Conservation (phyloP, 1,140 invertebrate species). For the Stegodyphus dumicola region DNA sequence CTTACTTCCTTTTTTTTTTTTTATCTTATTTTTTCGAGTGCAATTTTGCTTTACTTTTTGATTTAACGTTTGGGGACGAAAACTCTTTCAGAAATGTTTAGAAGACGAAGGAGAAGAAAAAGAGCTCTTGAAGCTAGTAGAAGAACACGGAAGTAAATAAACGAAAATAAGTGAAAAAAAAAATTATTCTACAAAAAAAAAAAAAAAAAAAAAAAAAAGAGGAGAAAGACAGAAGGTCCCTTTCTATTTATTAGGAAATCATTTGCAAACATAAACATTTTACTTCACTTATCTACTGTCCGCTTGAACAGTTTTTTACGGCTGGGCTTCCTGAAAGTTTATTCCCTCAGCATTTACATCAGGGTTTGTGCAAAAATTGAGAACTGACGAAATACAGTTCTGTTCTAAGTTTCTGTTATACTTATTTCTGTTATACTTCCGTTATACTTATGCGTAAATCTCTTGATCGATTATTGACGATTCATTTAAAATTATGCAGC, state of each 20-base stretch:
- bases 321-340: slow-evolving; percentile 50
- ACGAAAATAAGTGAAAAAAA: not conserved
- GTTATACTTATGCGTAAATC: too few species aligned
- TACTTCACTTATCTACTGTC: slow-evolving; percentile 45
- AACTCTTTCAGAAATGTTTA: not conserved
- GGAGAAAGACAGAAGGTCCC: slow-evolving; percentile 42
- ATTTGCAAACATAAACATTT: slow-evolving; percentile 60
- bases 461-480: too few species aligned
- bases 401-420: too few species aligned
- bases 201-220: slow-evolving; percentile 21
- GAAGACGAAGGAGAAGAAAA: not conserved
- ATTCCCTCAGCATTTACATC: not conserved
- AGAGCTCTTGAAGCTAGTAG: not conserved
- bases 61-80: slow-evolving; percentile 33
- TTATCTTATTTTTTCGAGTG: slow-evolving; percentile 32
- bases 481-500: too few species aligned
- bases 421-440: too few species aligned
- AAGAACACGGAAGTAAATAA: not conserved
- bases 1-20: not conserved
- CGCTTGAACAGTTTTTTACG: slow-evolving; percentile 41
- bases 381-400: not conserved
- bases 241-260: slow-evolving; percentile 60
- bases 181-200: not conserved
- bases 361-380: slow-evolving; percentile 23
- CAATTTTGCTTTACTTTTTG: slow-evolving; percentile 29